A percentile compares a stretch with the other conserved stretches of the same genome.
Evolutionary conservation across 2,888 invertebrate species (phyloP).

Genomic region (Acrocyrtus sp.): DNA sequence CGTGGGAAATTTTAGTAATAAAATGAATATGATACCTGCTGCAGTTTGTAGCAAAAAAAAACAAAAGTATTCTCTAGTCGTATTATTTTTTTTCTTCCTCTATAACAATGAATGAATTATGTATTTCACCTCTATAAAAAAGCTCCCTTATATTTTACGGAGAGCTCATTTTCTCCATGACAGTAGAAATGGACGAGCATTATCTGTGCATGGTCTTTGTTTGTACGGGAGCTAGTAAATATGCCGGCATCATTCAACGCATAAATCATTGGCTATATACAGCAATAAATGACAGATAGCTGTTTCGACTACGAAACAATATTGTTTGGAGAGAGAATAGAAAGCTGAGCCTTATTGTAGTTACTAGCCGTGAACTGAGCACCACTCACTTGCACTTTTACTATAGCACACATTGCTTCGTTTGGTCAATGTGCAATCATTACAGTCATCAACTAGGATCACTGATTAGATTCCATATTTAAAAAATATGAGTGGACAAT

Average conservation of each 20-base stretch:
- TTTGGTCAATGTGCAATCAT: constrained; percentile 32
- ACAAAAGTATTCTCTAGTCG: neutral
- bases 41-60: neutral
- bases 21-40: neutral
- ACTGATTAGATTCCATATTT: neutral
- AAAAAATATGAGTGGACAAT: too few species aligned
- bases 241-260: constrained; percentile 12
- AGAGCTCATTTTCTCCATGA: neutral
- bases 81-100: neutral
- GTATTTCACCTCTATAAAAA: constrained; percentile 2
- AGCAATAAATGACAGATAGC: neutral
- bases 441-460: neutral
- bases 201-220: neutral
- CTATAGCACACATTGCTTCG: neutral
- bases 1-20: neutral
- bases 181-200: neutral
- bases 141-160: neutral
- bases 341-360: too few species aligned
- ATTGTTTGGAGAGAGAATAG: neutral
- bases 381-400: too few species aligned
- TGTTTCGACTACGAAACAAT: neutral
- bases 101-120: constrained; percentile 26
- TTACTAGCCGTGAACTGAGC: too few species aligned
- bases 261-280: constrained; percentile 8
- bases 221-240: neutral